phyloP scores from a whole-genome alignment of 2,113 vertebrate genomes.

The Manacus vitellinus region DNA sequence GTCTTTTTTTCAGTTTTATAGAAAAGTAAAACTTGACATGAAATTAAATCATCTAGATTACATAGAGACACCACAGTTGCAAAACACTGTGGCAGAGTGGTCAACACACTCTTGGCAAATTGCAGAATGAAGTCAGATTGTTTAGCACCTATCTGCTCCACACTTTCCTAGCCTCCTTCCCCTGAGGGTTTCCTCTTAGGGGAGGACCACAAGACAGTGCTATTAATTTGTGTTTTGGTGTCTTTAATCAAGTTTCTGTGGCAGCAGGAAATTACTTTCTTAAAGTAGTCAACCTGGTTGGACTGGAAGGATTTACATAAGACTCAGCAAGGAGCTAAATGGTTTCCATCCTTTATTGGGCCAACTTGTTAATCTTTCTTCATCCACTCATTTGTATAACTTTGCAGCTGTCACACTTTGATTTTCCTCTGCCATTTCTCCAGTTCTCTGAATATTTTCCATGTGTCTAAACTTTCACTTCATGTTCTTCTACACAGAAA shows the following conservation, averaged over 20 bases:
- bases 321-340: neutral
- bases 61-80: neutral
- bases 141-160: neutral
- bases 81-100: neutral
- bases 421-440: neutral
- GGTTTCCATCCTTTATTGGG: neutral
- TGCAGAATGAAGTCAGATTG: neutral
- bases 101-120: neutral
- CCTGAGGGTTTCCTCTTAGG: neutral
- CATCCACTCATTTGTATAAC: neutral
- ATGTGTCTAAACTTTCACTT: neutral
- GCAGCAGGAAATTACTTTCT: slow-evolving; percentile 4
- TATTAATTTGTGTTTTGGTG: neutral
- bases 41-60: neutral
- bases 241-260: neutral
- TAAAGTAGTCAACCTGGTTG: neutral
- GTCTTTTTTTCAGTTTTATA: neutral
- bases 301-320: neutral
- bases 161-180: neutral
- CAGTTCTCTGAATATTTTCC: neutral
- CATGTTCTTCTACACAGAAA: neutral
- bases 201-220: neutral
- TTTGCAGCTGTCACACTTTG: neutral
- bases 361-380: neutral
- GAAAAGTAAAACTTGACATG: neutral